phyloP scores from a whole-genome alignment of 2,113 vertebrate genomes.

The Bothrops jararaca region DNA sequence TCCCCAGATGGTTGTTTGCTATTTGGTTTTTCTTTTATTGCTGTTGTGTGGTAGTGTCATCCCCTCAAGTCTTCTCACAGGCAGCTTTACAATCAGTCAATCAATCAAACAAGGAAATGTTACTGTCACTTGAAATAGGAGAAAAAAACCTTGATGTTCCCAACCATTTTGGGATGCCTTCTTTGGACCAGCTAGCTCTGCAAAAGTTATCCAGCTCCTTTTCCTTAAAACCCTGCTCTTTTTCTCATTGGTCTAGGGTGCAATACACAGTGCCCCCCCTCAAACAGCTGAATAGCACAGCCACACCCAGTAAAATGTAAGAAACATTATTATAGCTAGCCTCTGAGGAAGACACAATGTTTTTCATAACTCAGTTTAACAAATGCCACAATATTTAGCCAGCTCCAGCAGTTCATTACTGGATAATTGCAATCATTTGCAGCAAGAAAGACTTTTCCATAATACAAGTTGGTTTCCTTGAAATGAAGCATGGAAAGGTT shows the following conservation, averaged over 20 bases:
- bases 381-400: constrained; percentile 17
- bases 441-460: background rate
- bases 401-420: background rate
- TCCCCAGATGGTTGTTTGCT: background rate
- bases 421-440: constrained; percentile 10
- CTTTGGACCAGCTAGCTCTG: background rate
- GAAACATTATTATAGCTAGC: background rate
- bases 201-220: background rate
- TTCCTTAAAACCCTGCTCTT: background rate
- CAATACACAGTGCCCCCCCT: too few relatives aligned
- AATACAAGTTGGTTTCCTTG: background rate
- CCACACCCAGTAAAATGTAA: background rate
- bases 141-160: background rate
- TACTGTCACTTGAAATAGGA: background rate
- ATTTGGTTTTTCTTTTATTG: background rate
- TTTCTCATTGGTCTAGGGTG: too few relatives aligned
- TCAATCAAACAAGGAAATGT: background rate
- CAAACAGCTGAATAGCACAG: background rate
- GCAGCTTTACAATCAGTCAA: background rate
- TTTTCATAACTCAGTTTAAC: background rate
- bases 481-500: background rate
- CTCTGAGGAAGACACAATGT: background rate
- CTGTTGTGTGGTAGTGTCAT: background rate
- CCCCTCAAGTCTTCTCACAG: background rate
- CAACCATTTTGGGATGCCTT: background rate